phyloP scores from a whole-genome alignment of 2,888 invertebrate species.

The Neoscelio sp. region DNA sequence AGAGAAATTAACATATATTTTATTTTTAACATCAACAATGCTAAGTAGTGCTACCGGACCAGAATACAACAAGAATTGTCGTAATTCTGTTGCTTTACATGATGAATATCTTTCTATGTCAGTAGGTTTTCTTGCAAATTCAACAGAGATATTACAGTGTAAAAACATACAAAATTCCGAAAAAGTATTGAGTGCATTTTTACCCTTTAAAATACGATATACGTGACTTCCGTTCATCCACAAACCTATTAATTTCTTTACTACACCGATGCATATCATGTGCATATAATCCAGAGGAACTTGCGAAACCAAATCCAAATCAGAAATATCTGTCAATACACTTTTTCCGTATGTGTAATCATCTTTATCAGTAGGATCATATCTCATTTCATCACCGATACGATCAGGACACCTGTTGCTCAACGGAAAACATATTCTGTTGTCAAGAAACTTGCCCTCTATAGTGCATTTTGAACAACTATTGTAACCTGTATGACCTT shows the following conservation, averaged over 20 bases:
- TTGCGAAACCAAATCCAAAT: constrained; percentile 62
- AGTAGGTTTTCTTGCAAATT: constrained; percentile 70
- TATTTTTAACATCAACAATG: neutral
- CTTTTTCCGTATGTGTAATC: constrained; percentile 63
- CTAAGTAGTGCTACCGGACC: neutral
- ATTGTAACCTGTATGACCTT: constrained; percentile 49
- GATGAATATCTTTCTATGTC: constrained; percentile 62
- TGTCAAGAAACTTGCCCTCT: constrained; percentile 35
- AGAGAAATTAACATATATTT: neutral
- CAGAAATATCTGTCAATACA: constrained; percentile 49
- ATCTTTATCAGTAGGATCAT: constrained; percentile 3
- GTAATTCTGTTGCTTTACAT: constrained; percentile 71
- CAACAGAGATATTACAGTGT: constrained; percentile 49
- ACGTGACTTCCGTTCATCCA: constrained; percentile 30
- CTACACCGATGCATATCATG: constrained; percentile 68
- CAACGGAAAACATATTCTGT: constrained; percentile 42
- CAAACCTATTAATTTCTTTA: constrained; percentile 65
- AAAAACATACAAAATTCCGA: constrained; percentile 22
- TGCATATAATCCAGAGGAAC: constrained; percentile 58
- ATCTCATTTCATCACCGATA: constrained; percentile 18
- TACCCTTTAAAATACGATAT: constrained; percentile 28
- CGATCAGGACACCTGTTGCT: constrained; percentile 10
- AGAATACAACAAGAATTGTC: neutral
- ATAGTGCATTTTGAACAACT: constrained; percentile 52
- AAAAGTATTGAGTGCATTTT: constrained; percentile 24